phyloP scores from a whole-genome alignment of 2,797 vertebrate genomes.

The Karalla daura region DNA sequence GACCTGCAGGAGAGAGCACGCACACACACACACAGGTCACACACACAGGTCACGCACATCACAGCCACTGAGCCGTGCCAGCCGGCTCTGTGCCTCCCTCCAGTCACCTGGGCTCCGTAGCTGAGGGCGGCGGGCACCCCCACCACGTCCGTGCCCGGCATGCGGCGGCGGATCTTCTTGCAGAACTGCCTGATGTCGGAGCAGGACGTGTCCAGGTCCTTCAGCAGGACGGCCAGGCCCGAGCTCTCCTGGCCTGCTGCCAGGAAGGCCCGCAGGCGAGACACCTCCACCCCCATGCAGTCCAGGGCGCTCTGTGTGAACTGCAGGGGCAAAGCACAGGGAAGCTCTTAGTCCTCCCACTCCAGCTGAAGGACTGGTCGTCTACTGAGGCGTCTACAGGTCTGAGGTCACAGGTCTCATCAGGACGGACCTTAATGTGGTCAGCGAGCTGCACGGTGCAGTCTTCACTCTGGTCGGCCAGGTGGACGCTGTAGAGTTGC shows the following conservation, averaged over 20 bases:
- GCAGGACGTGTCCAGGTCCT: constrained; percentile 95
- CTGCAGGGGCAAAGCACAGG: constrained; percentile 79
- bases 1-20: too few relatives aligned
- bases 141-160: constrained; percentile 93
- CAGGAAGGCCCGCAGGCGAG: constrained; percentile 90
- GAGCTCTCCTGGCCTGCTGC: constrained; percentile 90
- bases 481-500: constrained; percentile 96
- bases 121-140: constrained; percentile 91
- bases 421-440: constrained; percentile 99
- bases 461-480: constrained; percentile 91
- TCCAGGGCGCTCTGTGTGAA: constrained; percentile 96
- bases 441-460: constrained; percentile 95
- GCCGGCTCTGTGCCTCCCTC: too few relatives aligned
- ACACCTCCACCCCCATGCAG: constrained; percentile 94
- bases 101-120: constrained; percentile 90
- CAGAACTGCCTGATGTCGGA: constrained; percentile 97
- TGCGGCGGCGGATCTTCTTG: constrained; percentile 97
- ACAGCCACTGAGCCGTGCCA: too few relatives aligned
- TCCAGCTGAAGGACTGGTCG: neutral
- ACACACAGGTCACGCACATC: neutral
- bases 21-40: too few relatives aligned
- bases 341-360: too few relatives aligned
- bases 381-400: neutral
- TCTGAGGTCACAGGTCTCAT: too few relatives aligned
- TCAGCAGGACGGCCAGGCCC: constrained; percentile 88